These are phyloP conservation scores for Charadrius vociferus DNA, from an alignment of 2,113 vertebrate species.

Conservation along the genomic window DNA sequence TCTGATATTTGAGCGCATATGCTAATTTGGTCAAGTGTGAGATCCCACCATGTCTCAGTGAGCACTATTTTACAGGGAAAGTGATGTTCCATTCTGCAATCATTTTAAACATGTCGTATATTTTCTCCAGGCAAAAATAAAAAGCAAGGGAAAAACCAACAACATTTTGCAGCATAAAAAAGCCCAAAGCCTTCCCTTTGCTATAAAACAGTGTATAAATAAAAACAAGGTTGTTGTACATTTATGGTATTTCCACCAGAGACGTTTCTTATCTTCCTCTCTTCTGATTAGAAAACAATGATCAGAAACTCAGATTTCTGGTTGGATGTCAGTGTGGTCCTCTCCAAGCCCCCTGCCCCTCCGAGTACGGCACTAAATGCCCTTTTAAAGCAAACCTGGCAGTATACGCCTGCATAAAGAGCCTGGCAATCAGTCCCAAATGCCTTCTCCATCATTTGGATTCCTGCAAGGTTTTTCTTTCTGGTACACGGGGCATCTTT, in stretches of 20 bases:
- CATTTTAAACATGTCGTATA: background rate
- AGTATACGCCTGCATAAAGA: background rate
- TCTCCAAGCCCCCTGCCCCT: background rate
- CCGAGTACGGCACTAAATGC: background rate
- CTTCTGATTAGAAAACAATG: background rate
- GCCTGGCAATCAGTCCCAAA: slow-evolving; percentile 22
- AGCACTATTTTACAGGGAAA: slow-evolving; percentile 15
- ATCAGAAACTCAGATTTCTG: background rate
- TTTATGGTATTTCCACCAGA: background rate
- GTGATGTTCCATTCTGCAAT: background rate
- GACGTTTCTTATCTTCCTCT: background rate
- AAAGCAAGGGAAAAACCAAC: background rate
- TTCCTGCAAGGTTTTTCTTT: slow-evolving; percentile 45
- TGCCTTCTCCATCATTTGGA: slow-evolving; percentile 1
- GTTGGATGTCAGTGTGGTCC: background rate
- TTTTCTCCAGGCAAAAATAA: slow-evolving; percentile 15
- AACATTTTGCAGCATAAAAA: slow-evolving; percentile 26
- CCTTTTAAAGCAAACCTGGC: slow-evolving; percentile 4
- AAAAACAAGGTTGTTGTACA: background rate
- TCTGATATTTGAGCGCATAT: slow-evolving; percentile 39
- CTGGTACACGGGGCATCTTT: slow-evolving; percentile 29
- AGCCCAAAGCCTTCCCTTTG: slow-evolving; percentile 24
- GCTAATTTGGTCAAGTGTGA: slow-evolving; percentile 61
- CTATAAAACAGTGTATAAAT: background rate
- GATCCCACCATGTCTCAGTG: slow-evolving; percentile 18